Conservation (phyloP, 2,113 vertebrate species). For the Phrynosoma platyrhinos region DNA sequence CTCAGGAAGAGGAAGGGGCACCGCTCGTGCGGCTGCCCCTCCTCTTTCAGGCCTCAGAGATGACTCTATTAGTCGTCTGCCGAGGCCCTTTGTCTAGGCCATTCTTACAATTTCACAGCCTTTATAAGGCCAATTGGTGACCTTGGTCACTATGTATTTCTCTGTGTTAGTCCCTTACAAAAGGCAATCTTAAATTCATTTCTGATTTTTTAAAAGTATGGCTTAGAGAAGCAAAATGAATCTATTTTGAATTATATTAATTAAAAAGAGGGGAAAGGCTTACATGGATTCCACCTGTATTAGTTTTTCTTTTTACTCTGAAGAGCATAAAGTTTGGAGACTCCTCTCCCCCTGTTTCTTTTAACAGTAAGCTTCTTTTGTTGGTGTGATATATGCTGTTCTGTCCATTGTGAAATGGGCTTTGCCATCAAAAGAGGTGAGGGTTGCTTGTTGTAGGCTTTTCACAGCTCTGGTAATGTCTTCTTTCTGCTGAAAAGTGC, state of each 20-base stretch:
- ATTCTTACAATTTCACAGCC: neutral
- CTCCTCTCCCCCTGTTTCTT: neutral
- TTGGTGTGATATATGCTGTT: slow-evolving; percentile 12
- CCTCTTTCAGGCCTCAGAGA: no score
- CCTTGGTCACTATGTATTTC: no score
- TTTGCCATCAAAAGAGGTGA: neutral
- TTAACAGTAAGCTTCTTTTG: slow-evolving; percentile 42
- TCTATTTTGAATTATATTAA: neutral
- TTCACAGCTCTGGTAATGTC: slow-evolving; percentile 1
- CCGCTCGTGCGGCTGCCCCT: no score
- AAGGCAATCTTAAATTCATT: slow-evolving; percentile 1
- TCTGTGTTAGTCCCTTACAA: neutral
- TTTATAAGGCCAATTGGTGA: neutral
- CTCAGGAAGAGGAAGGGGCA: no score
- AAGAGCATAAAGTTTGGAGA: neutral
- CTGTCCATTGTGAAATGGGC: neutral
- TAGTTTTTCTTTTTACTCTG: slow-evolving; percentile 1
- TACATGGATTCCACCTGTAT: neutral
- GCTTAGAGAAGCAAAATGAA: slow-evolving; percentile 15
- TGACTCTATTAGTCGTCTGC: no score
- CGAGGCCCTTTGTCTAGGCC: no score
- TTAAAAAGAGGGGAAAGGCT: slow-evolving; percentile 1
- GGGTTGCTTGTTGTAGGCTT: neutral
- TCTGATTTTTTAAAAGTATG: neutral
- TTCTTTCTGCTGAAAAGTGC: slow-evolving; percentile 1